Evolutionary conservation across 2,113 vertebrate species (phyloP).

Genomic region (Laterallus jamaicensis): DNA sequence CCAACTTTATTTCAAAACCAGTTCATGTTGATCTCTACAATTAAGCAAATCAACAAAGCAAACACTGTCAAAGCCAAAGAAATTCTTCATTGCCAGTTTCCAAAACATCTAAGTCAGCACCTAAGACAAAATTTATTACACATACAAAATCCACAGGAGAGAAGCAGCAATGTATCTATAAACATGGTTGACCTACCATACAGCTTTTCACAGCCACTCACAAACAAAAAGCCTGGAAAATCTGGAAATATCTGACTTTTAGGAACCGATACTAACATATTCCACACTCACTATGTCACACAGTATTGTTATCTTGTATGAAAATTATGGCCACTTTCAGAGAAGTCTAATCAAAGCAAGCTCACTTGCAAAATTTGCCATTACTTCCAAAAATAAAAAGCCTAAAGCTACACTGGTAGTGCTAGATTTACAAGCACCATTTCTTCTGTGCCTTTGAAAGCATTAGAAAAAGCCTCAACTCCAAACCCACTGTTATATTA

Average conservation of each 20-base stretch:
- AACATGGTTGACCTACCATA: background rate
- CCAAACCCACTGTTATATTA: background rate
- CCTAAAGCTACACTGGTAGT: constrained; percentile 22
- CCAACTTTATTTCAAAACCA: background rate
- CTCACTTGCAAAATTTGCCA: constrained; percentile 50
- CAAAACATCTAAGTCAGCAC: background rate
- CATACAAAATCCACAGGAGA: background rate
- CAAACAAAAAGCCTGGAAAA: background rate
- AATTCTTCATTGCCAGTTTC: background rate
- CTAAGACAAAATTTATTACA: background rate
- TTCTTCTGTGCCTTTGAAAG: constrained; percentile 3
- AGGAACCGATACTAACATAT: background rate
- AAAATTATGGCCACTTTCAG: background rate
- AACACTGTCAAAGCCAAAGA: background rate
- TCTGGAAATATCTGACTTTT: background rate
- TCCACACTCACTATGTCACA: constrained; percentile 2
- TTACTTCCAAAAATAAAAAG: constrained; percentile 63
- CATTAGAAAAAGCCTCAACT: background rate
- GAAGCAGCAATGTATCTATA: background rate
- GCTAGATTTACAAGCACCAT: constrained; percentile 23
- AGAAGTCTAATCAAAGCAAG: constrained; percentile 32
- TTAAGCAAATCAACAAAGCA: background rate
- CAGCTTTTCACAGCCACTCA: background rate
- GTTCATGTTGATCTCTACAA: background rate
- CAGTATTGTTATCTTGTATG: background rate